Evolutionary conservation across 2,888 invertebrate species (phyloP).

Genomic region (Nezara viridula): DNA sequence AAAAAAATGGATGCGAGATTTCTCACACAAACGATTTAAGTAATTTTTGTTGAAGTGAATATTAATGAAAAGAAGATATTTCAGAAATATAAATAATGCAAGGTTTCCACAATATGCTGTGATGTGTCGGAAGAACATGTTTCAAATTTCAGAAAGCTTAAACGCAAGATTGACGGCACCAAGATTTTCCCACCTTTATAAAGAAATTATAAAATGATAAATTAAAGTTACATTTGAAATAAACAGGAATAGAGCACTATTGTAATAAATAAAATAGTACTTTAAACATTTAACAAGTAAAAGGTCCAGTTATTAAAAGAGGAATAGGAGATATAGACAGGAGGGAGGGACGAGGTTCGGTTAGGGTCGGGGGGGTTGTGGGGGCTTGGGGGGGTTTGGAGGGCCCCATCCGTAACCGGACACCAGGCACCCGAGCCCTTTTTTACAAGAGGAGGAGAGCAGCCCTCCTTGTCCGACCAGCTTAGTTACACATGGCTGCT

Average conservation of each 20-base stretch:
- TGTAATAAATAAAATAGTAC: background rate
- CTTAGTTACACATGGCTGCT: conserved; percentile 28
- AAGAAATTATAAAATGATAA: background rate
- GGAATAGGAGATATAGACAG: background rate
- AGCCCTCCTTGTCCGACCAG: conserved; percentile 18
- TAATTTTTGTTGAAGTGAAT: no score
- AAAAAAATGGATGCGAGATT: no score
- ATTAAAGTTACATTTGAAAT: background rate
- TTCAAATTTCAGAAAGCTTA: no score
- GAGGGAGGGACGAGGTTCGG: background rate
- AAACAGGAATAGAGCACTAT: background rate
- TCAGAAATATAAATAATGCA: no score
- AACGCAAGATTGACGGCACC: no score
- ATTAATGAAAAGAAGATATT: no score
- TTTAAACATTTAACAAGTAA: background rate
- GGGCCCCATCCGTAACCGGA: background rate
- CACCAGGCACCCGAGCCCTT: conserved; percentile 1
- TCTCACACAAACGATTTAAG: no score
- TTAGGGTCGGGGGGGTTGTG: background rate
- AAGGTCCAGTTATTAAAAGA: background rate
- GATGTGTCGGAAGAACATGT: no score
- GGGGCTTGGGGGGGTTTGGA: background rate
- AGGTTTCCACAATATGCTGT: no score
- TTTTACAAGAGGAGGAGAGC: background rate
- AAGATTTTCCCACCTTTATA: no score